These are phyloP conservation scores for Eurytoma californica DNA, from an alignment of 2,888 invertebrate species.

Conservation along the genomic window DNA sequence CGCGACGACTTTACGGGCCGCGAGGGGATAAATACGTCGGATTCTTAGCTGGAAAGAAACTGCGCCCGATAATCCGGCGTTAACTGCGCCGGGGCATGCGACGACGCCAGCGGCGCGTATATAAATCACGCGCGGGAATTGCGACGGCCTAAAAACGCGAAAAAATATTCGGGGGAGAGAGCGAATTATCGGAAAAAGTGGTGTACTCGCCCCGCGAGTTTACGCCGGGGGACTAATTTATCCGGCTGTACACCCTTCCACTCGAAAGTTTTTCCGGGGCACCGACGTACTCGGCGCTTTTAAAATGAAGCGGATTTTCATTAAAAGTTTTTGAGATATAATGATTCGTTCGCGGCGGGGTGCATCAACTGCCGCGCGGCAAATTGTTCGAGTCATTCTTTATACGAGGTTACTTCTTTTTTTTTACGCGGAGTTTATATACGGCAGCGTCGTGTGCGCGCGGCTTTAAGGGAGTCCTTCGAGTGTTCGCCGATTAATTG, in stretches of 20 bases:
- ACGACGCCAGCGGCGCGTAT: slow-evolving; percentile 36
- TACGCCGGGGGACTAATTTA: not conserved
- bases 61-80: slow-evolving; percentile 54
- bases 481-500: too few relatives aligned
- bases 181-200: slow-evolving; percentile 26
- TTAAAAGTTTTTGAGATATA: slow-evolving; percentile 21
- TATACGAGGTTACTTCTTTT: too few relatives aligned
- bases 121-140: slow-evolving; percentile 58
- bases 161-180: slow-evolving; percentile 6
- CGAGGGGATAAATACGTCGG: slow-evolving; percentile 36
- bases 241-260: not conserved
- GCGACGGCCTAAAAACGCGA: slow-evolving; percentile 1
- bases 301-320: slow-evolving; percentile 38
- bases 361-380: too few relatives aligned
- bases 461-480: too few relatives aligned
- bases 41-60: slow-evolving; percentile 26
- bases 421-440: too few relatives aligned
- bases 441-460: too few relatives aligned
- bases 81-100: slow-evolving; percentile 60
- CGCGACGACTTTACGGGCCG: not conserved
- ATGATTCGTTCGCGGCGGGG: not conserved
- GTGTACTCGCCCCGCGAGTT: not conserved
- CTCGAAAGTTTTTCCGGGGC: not conserved
- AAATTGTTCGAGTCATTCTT: too few relatives aligned
- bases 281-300: slow-evolving; percentile 7